Base-by-base conservation (phyloP, 1,140 invertebrate species). In the Drosophila ficusphila region DNA sequence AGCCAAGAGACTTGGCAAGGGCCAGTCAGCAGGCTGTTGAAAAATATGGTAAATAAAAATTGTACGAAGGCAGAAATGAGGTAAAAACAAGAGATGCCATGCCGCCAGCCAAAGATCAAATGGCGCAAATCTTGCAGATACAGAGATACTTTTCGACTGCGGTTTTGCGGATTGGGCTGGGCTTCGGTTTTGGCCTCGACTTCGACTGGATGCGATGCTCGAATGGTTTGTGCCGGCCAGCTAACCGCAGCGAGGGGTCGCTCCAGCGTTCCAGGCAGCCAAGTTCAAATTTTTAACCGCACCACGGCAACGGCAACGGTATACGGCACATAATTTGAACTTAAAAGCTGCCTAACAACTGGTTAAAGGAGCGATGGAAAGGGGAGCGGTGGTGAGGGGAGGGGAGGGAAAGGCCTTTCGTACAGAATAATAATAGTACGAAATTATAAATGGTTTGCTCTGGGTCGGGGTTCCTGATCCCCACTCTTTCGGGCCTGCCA, bases 51-150 rank as follows among this genome's bases (percentile, higher is more conserved):
- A 56, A 60, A 38, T 36, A 73, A 68, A 48, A 72, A 52, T 33
- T 75, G 27, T 27, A 33, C 34, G 39, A 21, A 48, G 14, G 33
- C 29, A 39, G 39, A 64, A 68, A 29, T n/a, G 54, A 29, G 21
- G 38, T 36, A 36, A 48, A 54, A 46, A 60, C 39, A 60, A 54
- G 83, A 86, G 74, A 76, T 76, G 70, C 54, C 79, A 64, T 82
- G 79, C 79, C 79, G 75, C 70, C 79, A 78, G 70, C 39, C 68
- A 76, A 81, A 85, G 81, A 85, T 85, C 81, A 85, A 86, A 86
- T 85, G 81, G 71, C 61, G 73, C 72, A 73, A 85, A 81, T 85
- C 72, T 81, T 58, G 39, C 61, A 74, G 79, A 83, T 78, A 82
- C 73, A 81, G 71, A 82, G 78, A 82, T 82, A 73, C 78, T 72